A percentile compares a stretch with the other conserved stretches of the same genome.
Conservation (phyloP, 1,140 invertebrate genomes). For the Drosophila pseudoananassae region DNA sequence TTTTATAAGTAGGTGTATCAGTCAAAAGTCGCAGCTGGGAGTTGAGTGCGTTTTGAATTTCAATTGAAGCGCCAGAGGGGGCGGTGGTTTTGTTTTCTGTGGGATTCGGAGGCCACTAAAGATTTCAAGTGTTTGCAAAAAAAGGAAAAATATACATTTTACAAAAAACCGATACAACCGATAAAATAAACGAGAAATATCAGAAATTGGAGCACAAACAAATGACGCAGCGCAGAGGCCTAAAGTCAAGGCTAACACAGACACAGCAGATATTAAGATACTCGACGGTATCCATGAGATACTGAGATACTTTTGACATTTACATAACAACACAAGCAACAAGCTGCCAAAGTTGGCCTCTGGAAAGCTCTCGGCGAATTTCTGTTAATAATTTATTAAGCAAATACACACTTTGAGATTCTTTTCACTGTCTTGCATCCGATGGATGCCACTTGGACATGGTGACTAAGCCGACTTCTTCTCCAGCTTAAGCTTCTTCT, state of each 20-base stretch:
- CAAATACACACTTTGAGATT: constrained; percentile 31
- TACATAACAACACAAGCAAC: constrained; percentile 70
- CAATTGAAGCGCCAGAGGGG: constrained; percentile 51
- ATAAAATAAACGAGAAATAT: constrained; percentile 21
- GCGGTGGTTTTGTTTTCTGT: constrained; percentile 13
- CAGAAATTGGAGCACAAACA: constrained; percentile 61
- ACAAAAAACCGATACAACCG: constrained; percentile 13
- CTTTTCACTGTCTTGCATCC: constrained; percentile 39
- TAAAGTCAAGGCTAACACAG: constrained; percentile 64
- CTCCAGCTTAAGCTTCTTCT: constrained; percentile 8
- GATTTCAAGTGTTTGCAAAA: constrained; percentile 62
- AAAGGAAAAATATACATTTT: not conserved
- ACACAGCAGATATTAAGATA: constrained; percentile 48
- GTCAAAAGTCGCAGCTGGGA: constrained; percentile 66
- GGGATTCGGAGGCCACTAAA: constrained; percentile 41
- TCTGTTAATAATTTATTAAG: constrained; percentile 45
- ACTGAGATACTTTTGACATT: constrained; percentile 60
- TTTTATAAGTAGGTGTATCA: constrained; percentile 78
- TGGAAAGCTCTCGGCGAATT: constrained; percentile 9
- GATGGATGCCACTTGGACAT: constrained; percentile 49
- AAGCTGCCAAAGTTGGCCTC: constrained; percentile 40
- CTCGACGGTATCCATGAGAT: constrained; percentile 70
- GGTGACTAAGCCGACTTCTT: constrained; percentile 60
- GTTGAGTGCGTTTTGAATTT: constrained; percentile 73
- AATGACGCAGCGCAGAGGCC: constrained; percentile 67